Base-by-base conservation (phyloP, 2,797 vertebrate species). In the Mus spretus region DNA sequence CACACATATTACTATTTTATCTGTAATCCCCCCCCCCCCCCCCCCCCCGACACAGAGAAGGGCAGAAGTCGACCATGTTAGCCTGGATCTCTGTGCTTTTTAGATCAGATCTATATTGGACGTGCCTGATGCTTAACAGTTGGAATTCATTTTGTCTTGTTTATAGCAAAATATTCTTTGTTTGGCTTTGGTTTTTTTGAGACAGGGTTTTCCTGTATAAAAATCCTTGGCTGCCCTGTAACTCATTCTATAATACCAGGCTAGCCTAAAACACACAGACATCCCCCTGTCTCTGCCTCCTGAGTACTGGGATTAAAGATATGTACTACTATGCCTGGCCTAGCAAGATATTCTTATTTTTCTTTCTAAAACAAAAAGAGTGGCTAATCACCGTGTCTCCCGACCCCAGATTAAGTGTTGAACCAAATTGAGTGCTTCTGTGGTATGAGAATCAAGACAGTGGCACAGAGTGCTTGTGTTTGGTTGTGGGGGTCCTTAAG, bases 351-450 rank as follows among this genome's bases (percentile, higher is more conserved):
- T 7, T 75, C 53, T 90, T 20, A 89, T 87, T 95, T 95, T 59
- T 28, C 13, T 97, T 91, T 94, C 20, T 96, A 3, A 93, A 91
- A 96, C 53, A 97, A 79, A 97, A 88, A 95, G 40, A 59, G 26
- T 40, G 86, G 20, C 12, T 95, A 92, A 67, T 94, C 67, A 93
- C 47, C 90, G 95, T 93, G 55, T n/a, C 31, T 53, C 44, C 44
- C 19, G 6, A 28, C 40, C 55, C 65, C 75, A 94, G 85, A 92
- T 97, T 96, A 93, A 96, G 22, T 78, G 59, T 90, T 95, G 90
- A 96, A 13, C 86, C 89, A 97, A 88, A 88, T 70, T 11, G 67
- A 79, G 44, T 80, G 91, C 88, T 91, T 93, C 83, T 59, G 15
- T 93, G 31, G 91, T 90, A 67, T 8, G n/a, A 88, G 86, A 95